These are phyloP conservation scores for Paracentrotus lividus DNA, from an alignment of 53 echinoderm and acorn worm species.

Conservation along the genomic window DNA sequence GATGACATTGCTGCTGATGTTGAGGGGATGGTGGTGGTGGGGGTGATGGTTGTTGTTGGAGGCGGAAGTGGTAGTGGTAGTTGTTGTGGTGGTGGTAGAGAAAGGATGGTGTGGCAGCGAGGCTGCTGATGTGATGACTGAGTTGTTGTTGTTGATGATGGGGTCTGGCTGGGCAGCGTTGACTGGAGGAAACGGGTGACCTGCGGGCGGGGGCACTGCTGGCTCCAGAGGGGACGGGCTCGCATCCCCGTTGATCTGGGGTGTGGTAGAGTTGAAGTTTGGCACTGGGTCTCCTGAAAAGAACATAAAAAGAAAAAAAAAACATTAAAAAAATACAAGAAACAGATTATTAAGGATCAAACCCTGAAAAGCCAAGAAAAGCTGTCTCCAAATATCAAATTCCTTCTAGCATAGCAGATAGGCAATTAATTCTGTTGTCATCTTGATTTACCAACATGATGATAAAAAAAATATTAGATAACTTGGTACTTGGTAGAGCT, in stretches of 20 bases:
- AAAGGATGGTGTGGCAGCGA: constrained; percentile 3
- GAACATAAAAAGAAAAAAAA: no score
- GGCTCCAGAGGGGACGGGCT: constrained; percentile 52
- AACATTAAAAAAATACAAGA: background rate
- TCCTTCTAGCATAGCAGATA: no score
- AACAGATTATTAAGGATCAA: background rate
- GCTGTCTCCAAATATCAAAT: no score
- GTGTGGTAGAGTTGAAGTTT: constrained; percentile 47
- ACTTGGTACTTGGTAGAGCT: background rate
- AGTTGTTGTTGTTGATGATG: constrained; percentile 56
- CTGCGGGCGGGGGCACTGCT: constrained; percentile 30
- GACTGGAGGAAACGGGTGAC: constrained; percentile 41
- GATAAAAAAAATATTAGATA: no score
- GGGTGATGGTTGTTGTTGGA: constrained; percentile 49
- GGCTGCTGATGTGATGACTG: constrained; percentile 34
- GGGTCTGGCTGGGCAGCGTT: constrained; percentile 20
- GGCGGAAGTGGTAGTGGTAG: constrained; percentile 47
- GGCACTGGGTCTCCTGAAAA: constrained; percentile 63
- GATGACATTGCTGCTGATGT: constrained; percentile 63
- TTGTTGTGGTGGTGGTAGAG: constrained; percentile 68
- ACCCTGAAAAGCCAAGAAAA: no score
- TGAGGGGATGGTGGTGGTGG: constrained; percentile 39
- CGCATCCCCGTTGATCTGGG: constrained; percentile 64
- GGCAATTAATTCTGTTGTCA: no score
- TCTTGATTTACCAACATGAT: no score